Evolutionary conservation across 2,113 vertebrate species (phyloP).

Genomic region (Nettapus auritus): DNA sequence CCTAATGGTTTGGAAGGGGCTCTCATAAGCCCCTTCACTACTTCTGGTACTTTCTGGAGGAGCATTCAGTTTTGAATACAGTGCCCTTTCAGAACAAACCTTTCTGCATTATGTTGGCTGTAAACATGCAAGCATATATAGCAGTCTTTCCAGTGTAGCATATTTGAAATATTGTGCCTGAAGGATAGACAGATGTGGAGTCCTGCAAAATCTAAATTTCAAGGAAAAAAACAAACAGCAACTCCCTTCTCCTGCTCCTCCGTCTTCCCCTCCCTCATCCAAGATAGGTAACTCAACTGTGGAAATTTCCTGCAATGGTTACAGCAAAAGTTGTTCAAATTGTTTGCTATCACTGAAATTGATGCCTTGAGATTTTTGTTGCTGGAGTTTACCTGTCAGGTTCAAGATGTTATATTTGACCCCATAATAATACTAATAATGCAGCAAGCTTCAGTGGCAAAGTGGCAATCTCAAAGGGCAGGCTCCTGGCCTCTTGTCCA

Average conservation of each 20-base stretch:
- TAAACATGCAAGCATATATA: no score
- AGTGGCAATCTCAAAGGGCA: neutral
- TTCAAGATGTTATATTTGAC: neutral
- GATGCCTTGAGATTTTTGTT: neutral
- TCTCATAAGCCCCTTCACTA: neutral
- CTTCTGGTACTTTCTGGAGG: neutral
- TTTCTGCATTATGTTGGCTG: neutral
- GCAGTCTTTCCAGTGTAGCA: no score
- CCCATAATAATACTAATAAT: neutral
- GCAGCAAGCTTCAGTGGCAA: neutral
- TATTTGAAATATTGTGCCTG: neutral
- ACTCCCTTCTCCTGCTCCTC: neutral
- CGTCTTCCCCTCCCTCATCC: neutral
- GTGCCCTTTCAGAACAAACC: neutral
- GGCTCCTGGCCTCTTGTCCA: neutral
- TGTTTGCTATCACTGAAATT: constrained; percentile 24
- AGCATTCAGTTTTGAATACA: neutral
- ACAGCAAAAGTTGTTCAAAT: neutral
- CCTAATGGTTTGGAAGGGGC: neutral
- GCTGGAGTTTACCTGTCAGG: neutral
- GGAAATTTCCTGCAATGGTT: neutral
- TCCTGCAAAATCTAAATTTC: neutral
- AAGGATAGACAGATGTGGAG: neutral
- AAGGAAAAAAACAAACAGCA: neutral
- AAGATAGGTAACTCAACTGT: neutral